Percentiles rank a stretch among this genome's conserved stretches.
phyloP scores from a whole-genome alignment of 2,113 vertebrate species.

The Marmota flaviventris region DNA sequence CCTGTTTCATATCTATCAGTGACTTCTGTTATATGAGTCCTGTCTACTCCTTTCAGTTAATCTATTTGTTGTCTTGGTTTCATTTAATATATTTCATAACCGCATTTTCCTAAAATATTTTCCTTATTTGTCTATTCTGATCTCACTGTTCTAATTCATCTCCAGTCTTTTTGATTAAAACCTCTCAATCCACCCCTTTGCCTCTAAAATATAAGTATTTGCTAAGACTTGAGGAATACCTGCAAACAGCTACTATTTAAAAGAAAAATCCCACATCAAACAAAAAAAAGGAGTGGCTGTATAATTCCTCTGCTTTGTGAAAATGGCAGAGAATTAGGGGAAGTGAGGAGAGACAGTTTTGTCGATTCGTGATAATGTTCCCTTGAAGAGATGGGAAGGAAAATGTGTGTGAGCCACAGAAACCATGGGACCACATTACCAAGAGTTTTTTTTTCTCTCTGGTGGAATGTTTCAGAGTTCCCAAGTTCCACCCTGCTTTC shows the following conservation, averaged over 20 bases:
- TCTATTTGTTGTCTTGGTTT: background rate
- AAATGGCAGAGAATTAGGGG: background rate
- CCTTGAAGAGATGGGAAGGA: background rate
- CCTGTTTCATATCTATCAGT: too few relatives aligned
- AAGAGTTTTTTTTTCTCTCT: too few relatives aligned
- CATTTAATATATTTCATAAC: background rate
- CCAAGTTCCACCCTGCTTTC: background rate
- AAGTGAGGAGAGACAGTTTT: background rate
- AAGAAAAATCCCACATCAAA: conserved; percentile 37
- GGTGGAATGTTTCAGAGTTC: background rate
- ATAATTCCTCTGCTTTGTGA: background rate
- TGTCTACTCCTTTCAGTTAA: background rate
- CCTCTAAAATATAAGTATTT: conserved; percentile 11
- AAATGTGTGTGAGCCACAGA: background rate
- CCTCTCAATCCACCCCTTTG: background rate
- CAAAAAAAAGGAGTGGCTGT: background rate
- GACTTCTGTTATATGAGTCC: background rate
- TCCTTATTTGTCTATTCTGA: background rate
- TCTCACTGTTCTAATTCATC: background rate
- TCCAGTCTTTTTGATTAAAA: background rate
- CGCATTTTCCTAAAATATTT: background rate
- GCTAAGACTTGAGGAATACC: background rate
- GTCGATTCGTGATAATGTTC: background rate
- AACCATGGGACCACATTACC: background rate
- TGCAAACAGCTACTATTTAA: background rate